Evolutionary conservation across 2,888 invertebrate genomes (phyloP).

Genomic region (Cyaniris semiargus): DNA sequence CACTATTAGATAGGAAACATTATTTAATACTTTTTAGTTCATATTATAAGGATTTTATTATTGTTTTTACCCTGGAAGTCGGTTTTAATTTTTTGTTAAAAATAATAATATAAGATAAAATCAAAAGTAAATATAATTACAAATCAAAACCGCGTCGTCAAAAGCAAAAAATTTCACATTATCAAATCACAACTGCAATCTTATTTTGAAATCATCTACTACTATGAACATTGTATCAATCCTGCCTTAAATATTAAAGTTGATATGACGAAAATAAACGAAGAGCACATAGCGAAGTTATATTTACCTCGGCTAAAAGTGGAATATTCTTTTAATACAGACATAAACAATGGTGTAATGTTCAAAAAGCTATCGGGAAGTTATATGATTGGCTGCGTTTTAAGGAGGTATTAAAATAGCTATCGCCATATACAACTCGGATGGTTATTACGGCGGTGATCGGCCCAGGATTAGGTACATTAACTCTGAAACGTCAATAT

Average conservation of each 20-base stretch:
- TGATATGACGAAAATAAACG: neutral
- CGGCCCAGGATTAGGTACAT: slow-evolving; percentile 56
- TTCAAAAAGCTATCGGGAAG: slow-evolving; percentile 28
- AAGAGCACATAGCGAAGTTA: neutral
- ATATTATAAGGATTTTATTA: too few species aligned
- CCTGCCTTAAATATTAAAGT: neutral
- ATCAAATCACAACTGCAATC: neutral
- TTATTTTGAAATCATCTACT: neutral
- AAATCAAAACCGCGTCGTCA: neutral
- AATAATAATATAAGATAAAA: too few species aligned
- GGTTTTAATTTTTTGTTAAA: too few species aligned
- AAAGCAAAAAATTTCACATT: neutral
- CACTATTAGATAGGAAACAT: too few species aligned
- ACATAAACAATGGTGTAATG: slow-evolving; percentile 28
- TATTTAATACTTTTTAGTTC: too few species aligned
- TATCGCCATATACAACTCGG: slow-evolving; percentile 58
- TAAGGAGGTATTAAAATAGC: slow-evolving; percentile 49
- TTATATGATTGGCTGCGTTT: slow-evolving; percentile 41
- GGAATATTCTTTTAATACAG: slow-evolving; percentile 26
- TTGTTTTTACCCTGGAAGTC: too few species aligned
- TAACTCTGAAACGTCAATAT: slow-evolving; percentile 66
- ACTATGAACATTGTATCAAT: neutral
- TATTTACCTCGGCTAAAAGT: slow-evolving; percentile 3
- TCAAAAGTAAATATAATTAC: too few species aligned
- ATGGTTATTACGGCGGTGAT: slow-evolving; percentile 62